phyloP scores from a whole-genome alignment of 2,888 invertebrate species.

The Drosophila fulvimacula region DNA sequence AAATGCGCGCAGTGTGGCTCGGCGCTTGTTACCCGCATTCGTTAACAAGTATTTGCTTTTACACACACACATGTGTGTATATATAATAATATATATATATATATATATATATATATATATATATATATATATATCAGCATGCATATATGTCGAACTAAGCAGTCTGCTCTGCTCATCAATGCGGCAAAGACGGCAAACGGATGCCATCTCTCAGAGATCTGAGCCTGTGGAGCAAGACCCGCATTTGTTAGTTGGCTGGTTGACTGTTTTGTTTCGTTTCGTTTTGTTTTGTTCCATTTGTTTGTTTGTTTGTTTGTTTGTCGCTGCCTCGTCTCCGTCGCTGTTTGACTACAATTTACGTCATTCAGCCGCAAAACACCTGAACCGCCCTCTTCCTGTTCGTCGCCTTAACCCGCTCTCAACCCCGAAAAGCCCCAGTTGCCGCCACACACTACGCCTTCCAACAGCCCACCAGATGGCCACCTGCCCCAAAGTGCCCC shows the following conservation, averaged over 20 bases:
- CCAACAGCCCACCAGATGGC: constrained; percentile 21
- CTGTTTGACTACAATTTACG: constrained; percentile 65
- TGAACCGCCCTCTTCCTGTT: constrained; percentile 27
- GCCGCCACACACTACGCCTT: not conserved
- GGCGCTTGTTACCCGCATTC: constrained; percentile 48
- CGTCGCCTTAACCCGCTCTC: constrained; percentile 10
- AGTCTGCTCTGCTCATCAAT: constrained; percentile 45
- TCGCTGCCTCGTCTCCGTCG: constrained; percentile 18
- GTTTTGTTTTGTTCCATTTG: constrained; percentile 39
- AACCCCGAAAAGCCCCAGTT: not conserved
- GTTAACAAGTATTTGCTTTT: constrained; percentile 62
- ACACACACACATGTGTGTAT: constrained; percentile 32
- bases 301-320: constrained; percentile 28
- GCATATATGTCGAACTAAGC: not conserved
- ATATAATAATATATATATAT: too few species aligned
- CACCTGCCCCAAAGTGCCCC: constrained; percentile 34
- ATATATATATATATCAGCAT: too few species aligned
- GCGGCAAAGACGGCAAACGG: constrained; percentile 28
- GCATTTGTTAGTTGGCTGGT: constrained; percentile 58
- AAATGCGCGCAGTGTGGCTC: constrained; percentile 33
- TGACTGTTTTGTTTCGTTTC: constrained; percentile 44
- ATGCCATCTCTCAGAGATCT: constrained; percentile 22
- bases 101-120: too few species aligned
- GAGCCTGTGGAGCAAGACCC: constrained; percentile 25
- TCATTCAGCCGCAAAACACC: constrained; percentile 65